A percentile compares a stretch with the other conserved stretches of the same genome.
These are phyloP conservation scores for Microtus oregoni DNA, from an alignment of 2,113 vertebrate genomes.

Conservation along the genomic window DNA sequence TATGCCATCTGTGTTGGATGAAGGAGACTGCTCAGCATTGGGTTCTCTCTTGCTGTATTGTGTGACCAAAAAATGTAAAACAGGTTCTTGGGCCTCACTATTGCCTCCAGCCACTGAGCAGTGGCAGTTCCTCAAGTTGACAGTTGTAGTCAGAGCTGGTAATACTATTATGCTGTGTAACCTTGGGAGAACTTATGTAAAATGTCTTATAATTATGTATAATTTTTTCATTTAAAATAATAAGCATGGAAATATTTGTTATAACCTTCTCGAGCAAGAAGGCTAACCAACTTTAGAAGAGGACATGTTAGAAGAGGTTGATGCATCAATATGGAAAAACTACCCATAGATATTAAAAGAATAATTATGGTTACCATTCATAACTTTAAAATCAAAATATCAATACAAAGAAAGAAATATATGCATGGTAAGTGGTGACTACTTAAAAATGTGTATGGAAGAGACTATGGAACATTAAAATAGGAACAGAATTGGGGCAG, in stretches of 20 bases:
- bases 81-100: neutral
- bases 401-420: neutral
- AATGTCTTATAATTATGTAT: neutral
- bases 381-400: constrained; percentile 12
- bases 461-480: constrained; percentile 31
- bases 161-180: neutral
- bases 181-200: neutral
- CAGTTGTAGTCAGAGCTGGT: neutral
- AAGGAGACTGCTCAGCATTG: too few relatives aligned
- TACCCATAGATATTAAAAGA: neutral
- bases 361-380: neutral
- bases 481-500: neutral
- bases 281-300: neutral
- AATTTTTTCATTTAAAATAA: neutral
- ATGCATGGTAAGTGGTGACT: neutral
- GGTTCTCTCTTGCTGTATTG: neutral
- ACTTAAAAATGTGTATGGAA: neutral
- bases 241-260: neutral
- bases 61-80: neutral
- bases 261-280: neutral
- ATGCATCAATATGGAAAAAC: neutral
- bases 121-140: neutral
- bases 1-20: neutral
- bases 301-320: neutral
- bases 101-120: neutral